Base-by-base conservation (phyloP, 2,113 vertebrate species). In the Hemichromis elongatus region DNA sequence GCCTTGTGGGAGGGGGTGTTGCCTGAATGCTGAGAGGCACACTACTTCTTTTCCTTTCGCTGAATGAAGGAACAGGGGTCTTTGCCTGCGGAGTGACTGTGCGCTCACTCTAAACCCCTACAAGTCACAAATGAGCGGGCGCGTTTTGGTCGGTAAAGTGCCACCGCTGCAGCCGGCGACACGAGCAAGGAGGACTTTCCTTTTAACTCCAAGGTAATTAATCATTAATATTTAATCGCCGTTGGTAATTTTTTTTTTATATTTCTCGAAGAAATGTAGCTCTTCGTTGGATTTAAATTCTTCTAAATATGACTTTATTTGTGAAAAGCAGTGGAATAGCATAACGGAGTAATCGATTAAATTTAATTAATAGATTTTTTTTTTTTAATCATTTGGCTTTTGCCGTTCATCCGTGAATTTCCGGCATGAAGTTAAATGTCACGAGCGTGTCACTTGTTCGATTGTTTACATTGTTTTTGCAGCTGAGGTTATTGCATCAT, bases 91-190 rank as follows among this genome's bases (percentile, higher is more conserved):
- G 85, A 80, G 24, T 13, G 77, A 24, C 56, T 56, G 30, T 56
- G 53, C 5, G n/a, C 6, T 63, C 6, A 19, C 6, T 35, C 40
- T 2, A 3, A 81, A 37, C 6, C n/a, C 4, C 21, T 28, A 42
- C 61, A 12, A 54, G 81, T 84, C 75, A 6, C 78, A 50, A 86
- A 94, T 94, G 96, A 96, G 92, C 85, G 91, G 94, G 4, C 94
- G 93, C 4, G 82, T 93, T 79, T 42, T 92, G 14, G 30, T 91
- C 68, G 92, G 92, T 3, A 94, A 93, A 79, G 91, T 94, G 45
- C 89, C 88, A 80, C 93, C 93, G 52, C 90, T 89, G 47, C 91
- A 45, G 63, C 28, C 91, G 18, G 89, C 79, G 61, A 86, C 52
- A 5, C 40, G 86, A 87, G 21, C 86, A 0, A 82, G 63, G 28